These are phyloP conservation scores for Archivesica marissinica DNA, from an alignment of 1,140 invertebrate genomes.

Conservation along the genomic window DNA sequence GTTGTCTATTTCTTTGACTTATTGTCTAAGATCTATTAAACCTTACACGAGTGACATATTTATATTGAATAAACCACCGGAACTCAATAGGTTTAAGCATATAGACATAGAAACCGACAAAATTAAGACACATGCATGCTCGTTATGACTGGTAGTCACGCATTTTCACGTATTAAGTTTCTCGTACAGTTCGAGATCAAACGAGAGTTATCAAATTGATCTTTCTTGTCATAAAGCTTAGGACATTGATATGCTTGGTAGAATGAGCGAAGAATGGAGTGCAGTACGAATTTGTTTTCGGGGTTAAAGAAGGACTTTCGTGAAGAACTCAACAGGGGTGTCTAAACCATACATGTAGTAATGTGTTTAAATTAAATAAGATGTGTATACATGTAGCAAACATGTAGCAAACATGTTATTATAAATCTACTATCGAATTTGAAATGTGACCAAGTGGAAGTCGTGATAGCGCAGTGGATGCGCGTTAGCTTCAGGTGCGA, in stretches of 20 bases:
- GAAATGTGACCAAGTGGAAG: no score
- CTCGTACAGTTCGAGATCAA: slow-evolving; percentile 41
- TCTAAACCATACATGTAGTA: no score
- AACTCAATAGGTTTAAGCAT: slow-evolving; percentile 35
- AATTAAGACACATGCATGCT: neutral
- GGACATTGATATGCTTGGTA: slow-evolving; percentile 42
- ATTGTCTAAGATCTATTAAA: slow-evolving; percentile 46
- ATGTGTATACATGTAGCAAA: no score
- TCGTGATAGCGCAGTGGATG: no score
- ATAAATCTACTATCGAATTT: no score
- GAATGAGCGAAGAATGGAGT: slow-evolving; percentile 10
- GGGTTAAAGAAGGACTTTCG: neutral
- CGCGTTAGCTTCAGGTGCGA: no score
- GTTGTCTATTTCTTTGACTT: slow-evolving; percentile 15
- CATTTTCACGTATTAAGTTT: slow-evolving; percentile 51
- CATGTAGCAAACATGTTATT: no score
- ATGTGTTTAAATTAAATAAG: no score
- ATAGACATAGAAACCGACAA: slow-evolving; percentile 19
- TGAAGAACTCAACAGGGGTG: slow-evolving; percentile 26
- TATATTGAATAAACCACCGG: slow-evolving; percentile 40
- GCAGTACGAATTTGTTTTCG: slow-evolving; percentile 27
- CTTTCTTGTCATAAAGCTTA: slow-evolving; percentile 28
- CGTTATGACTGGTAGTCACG: slow-evolving; percentile 32
- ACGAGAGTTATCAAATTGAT: slow-evolving; percentile 17
- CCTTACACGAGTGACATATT: slow-evolving; percentile 30